Base-by-base conservation (phyloP, 2,113 vertebrate species). In the Gila orcuttii region DNA sequence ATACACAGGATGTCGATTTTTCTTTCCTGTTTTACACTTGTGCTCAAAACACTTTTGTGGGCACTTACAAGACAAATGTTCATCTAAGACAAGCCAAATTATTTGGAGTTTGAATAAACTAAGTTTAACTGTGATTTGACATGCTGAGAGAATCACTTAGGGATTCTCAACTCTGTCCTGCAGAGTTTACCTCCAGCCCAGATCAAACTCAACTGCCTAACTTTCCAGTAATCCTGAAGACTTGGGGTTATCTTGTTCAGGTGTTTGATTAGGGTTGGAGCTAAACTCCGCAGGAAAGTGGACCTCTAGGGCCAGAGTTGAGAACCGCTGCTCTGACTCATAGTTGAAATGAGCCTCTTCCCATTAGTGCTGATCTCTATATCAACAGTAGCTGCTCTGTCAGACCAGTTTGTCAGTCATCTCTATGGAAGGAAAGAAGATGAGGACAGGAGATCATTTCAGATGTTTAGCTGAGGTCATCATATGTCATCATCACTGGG, bases 21-120 rank as follows among this genome's bases (percentile, higher is more conserved):
- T 85, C 88, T 86, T 89, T 86, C 84, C 86, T 89, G 82, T 89
- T 86, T 89, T 60, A 60, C 36, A 79, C 62, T 69, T 68, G 1
- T 19, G 45, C 79, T 66, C n/a, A 31, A 75, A 50, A 85, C 59
- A 25, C 76, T 73, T 59, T 55, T 80, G 60, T 74, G 75, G 77
- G 71, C 76, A 69, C 6, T 42, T 25, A 52, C 42, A 69, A 66
- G 4, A 68, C 10, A 50, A 68, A 50, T 25, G 2, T 36, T 71
- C 8, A 15, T 55, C 21, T n/a, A 12, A 13, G 11, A 47, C 39
- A 1, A 3, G 33, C 6, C 68, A 39, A 23, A 69, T 69, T 3
- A 69, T 19, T 33, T 33, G 6, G 17, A 71, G 68, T 42, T n/a
- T 42, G 68, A 71, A 39, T n/a, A 23, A 71, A 42, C 4, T 42